Evolutionary conservation across 2,113 vertebrate genomes (phyloP).

Genomic region (Amphilophus citrinellus): DNA sequence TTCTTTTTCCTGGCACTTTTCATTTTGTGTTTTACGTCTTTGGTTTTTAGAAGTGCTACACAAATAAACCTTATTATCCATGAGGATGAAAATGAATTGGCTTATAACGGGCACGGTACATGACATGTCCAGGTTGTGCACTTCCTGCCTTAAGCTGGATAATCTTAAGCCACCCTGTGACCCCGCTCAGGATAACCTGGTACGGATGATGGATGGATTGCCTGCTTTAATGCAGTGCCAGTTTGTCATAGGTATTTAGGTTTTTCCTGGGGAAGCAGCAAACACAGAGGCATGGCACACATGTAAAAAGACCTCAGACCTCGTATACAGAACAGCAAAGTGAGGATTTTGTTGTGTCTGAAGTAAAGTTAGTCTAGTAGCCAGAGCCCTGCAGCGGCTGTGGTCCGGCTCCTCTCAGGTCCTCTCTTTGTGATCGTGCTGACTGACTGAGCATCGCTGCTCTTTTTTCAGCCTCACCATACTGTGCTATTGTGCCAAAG

Average conservation of each 20-base stretch:
- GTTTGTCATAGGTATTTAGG: not conserved
- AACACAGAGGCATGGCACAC: not conserved
- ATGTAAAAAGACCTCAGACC: not conserved
- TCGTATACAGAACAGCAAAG: not conserved
- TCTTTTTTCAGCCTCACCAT: slow-evolving; percentile 37
- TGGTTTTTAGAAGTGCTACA: not conserved
- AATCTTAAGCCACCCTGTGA: slow-evolving; percentile 8
- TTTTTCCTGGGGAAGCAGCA: not conserved
- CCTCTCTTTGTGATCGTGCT: not conserved
- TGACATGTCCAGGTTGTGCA: slow-evolving; percentile 14
- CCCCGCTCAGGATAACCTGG: slow-evolving; percentile 13
- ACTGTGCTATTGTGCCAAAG: slow-evolving; percentile 49
- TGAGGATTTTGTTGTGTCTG: not conserved
- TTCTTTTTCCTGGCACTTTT: not conserved
- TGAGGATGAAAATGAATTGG: not conserved
- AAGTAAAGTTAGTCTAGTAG: no score
- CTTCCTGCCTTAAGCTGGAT: slow-evolving; percentile 14
- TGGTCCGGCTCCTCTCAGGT: not conserved
- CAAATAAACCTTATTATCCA: not conserved
- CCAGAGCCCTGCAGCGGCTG: slow-evolving; percentile 1
- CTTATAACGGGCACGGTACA: not conserved
- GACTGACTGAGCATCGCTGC: slow-evolving; percentile 24
- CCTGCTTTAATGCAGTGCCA: not conserved
- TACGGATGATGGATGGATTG: not conserved
- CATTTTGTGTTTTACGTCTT: not conserved